Conservation (phyloP, 2,797 vertebrate genomes). For the Hoplostethus mediterraneus region DNA sequence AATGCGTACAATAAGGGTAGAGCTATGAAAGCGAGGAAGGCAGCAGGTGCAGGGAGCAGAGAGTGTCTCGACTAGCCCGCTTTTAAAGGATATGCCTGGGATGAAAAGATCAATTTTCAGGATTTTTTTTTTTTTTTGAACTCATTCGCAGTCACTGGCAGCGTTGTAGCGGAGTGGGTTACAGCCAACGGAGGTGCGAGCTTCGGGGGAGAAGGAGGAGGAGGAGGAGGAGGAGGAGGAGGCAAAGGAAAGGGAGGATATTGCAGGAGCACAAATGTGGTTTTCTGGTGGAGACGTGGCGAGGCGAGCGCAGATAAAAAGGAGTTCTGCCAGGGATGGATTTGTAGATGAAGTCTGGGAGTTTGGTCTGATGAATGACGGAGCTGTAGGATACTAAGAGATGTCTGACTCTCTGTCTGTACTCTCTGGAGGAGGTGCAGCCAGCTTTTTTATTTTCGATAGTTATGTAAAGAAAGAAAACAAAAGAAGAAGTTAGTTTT, state of each 20-base stretch:
- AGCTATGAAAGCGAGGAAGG: constrained; percentile 27
- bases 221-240: constrained; percentile 1
- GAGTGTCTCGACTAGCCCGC: constrained; percentile 52
- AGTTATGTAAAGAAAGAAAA: too few relatives aligned
- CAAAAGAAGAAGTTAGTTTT: too few relatives aligned
- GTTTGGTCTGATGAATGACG: constrained; percentile 71
- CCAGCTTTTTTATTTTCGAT: too few relatives aligned
- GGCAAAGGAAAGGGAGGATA: not conserved
- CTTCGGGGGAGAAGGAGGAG: constrained; percentile 28
- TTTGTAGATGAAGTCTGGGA: constrained; percentile 67
- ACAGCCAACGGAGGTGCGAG: constrained; percentile 70
- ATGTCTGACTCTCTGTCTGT: too few relatives aligned
- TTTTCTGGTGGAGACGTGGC: constrained; percentile 68
- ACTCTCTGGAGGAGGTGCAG: too few relatives aligned
- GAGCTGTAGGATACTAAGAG: constrained; percentile 58
- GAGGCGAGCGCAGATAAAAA: constrained; percentile 75
- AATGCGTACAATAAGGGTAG: not conserved
- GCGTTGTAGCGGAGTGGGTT: constrained; percentile 54
- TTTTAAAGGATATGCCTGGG: constrained; percentile 59
- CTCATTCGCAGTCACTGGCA: constrained; percentile 61
- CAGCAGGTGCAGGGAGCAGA: constrained; percentile 40
- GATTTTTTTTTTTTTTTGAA: constrained; percentile 59
- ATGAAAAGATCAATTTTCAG: constrained; percentile 70
- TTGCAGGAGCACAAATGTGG: constrained; percentile 54
- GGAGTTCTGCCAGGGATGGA: constrained; percentile 74